Evolutionary conservation across 2,113 vertebrate species (phyloP), one percentile per base, ranked within the genome.

Genomic region (Mesitornis unicolor): DNA sequence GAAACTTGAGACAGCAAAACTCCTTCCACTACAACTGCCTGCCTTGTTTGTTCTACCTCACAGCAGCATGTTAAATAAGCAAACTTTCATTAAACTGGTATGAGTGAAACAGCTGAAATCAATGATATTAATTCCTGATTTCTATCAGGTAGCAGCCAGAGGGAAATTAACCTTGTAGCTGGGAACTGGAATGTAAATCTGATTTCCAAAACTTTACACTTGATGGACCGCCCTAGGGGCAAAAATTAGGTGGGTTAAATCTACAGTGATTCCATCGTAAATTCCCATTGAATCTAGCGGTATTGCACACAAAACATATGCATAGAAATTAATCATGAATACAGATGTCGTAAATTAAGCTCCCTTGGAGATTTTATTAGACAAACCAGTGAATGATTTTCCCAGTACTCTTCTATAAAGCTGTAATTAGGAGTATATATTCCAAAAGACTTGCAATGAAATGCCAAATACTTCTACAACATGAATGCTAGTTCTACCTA

Each of bases 381-480:
- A 84, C 67, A 93, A 92, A 64, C 16, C 36, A 74, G 63, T 84
- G 83, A 95, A 74, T 81, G 26, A 93, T 95, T 95, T 93, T 69
- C 69, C 42, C 33, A 63, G 65, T 48, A 63, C 89, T 73, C 84
- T 84, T 78, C 80, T 80, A 89, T 51, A 88, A 93, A 76, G 67
- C 47, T 69, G 26, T 81, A 89, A 92, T 92, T 83, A 93, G 57
- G 20, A 78, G 33, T 79, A 82, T 74, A 87, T 90, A 84, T 56
- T 67, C 59, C 36, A 25, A 74, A 69, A 90, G 68, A 47, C 57
- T 90, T 90, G 81, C 69, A 89, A 11, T 80, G 21, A 87, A 78
- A 80, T 45, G 29, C 56, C 51, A 77, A n/a, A n/a, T 51, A 87
- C 26, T 45, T 48, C 60, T 48, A n/a, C 56, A 85, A 76, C 1